Percentiles rank a stretch among this genome's conserved stretches.
phyloP scores from a whole-genome alignment of 2,113 vertebrate genomes.

The Misgurnus anguillicaudatus region DNA sequence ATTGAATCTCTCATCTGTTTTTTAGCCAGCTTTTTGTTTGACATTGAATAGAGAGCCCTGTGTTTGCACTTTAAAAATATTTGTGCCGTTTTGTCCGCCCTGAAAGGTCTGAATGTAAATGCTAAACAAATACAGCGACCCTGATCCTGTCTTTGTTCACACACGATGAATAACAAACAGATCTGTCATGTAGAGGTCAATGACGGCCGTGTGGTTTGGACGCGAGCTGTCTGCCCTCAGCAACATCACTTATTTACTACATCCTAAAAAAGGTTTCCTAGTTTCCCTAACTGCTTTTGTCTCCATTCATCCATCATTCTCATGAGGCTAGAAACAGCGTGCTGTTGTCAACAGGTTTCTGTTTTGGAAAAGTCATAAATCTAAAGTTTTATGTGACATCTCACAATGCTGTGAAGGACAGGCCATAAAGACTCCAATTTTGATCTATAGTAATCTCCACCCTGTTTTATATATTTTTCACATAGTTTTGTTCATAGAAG shows the following conservation, averaged over 20 bases:
- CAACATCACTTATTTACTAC: neutral
- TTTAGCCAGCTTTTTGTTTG: neutral
- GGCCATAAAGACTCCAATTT: too few species aligned
- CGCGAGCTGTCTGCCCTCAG: constrained; percentile 35
- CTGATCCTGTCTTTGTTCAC: constrained; percentile 57
- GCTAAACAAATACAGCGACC: constrained; percentile 56
- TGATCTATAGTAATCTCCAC: too few species aligned
- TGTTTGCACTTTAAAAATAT: neutral
- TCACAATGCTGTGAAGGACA: neutral
- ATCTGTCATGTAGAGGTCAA: constrained; percentile 6
- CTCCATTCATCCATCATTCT: neutral
- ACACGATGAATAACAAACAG: constrained; percentile 20
- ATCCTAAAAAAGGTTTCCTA: neutral
- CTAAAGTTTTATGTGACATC: neutral
- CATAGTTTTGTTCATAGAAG: too few species aligned
- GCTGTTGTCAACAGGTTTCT: constrained; percentile 20
- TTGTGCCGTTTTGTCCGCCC: constrained; percentile 27
- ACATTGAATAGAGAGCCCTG: constrained; percentile 2
- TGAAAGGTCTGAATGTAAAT: neutral
- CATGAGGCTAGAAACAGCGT: constrained; percentile 12
- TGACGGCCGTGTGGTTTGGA: neutral
- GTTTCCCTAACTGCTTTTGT: too few species aligned
- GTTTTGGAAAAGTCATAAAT: constrained; percentile 56
- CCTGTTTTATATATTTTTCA: too few species aligned
- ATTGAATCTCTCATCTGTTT: neutral